Conservation (phyloP, 2,113 vertebrate species). For the Willisornis vidua region DNA sequence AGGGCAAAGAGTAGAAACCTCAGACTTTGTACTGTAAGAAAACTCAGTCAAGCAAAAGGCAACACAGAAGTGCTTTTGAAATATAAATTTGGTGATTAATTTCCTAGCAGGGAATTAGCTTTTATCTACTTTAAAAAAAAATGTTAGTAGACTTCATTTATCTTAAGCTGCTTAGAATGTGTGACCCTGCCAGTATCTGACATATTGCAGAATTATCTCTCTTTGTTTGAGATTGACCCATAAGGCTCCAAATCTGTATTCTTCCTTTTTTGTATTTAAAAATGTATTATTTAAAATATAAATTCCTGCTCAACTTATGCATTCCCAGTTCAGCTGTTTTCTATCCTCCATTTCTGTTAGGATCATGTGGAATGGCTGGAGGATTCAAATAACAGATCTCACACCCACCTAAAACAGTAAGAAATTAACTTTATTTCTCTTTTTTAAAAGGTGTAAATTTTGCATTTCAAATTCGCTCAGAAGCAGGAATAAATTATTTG, state of each 20-base stretch:
- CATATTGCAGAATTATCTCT: not conserved
- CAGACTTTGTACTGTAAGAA: not conserved
- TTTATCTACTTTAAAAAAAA: not conserved
- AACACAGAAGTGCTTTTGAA: not conserved
- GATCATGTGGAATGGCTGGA: not conserved
- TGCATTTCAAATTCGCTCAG: not conserved
- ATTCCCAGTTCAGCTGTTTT: not conserved
- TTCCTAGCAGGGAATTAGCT: not conserved
- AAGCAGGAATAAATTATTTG: not conserved
- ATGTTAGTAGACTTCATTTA: slow-evolving; percentile 7
- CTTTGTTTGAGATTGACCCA: not conserved
- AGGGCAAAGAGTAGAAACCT: not conserved
- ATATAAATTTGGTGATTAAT: not conserved
- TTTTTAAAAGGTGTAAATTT: not conserved
- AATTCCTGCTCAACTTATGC: not conserved
- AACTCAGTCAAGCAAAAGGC: not conserved
- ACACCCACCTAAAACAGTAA: not conserved
- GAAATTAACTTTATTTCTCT: not conserved
- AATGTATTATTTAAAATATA: not conserved
- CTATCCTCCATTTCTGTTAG: not conserved
- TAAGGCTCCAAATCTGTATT: not conserved
- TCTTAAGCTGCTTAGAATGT: slow-evolving; percentile 20
- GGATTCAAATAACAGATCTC: not conserved
- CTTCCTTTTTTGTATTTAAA: not conserved
- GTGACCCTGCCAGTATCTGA: not conserved